phyloP scores from a whole-genome alignment of 2,113 vertebrate species.

The Brachyistius frenatus region DNA sequence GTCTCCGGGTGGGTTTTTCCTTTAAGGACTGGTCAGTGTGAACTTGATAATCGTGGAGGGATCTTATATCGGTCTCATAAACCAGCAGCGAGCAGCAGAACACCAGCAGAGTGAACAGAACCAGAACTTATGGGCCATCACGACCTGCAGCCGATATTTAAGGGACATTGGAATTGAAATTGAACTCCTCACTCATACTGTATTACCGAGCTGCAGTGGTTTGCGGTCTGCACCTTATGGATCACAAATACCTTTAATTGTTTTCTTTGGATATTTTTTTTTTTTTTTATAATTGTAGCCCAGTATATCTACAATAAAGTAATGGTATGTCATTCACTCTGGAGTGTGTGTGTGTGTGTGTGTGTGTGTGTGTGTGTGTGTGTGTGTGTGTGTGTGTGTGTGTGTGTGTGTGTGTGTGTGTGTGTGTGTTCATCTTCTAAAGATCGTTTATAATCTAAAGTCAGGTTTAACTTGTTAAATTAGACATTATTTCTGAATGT shows the following conservation, averaged over 20 bases:
- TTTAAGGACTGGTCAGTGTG: conserved; percentile 3
- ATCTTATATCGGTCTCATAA: conserved; percentile 65
- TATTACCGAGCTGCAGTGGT: conserved; percentile 89
- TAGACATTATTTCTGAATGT: too few relatives aligned
- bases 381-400: too few relatives aligned
- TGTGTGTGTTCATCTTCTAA: too few relatives aligned
- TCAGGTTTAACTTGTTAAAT: too few relatives aligned
- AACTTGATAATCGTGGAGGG: neutral
- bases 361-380: too few relatives aligned
- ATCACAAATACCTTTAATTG: conserved; percentile 90
- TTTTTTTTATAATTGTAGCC: conserved; percentile 90
- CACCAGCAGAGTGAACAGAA: conserved; percentile 84
- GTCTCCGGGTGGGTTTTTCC: conserved; percentile 46
- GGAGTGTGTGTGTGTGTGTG: too few relatives aligned
- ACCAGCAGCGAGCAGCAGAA: conserved; percentile 77
- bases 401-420: too few relatives aligned
- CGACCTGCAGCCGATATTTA: conserved; percentile 86
- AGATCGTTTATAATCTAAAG: too few relatives aligned
- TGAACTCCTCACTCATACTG: conserved; percentile 88
- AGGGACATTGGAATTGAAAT: conserved; percentile 82
- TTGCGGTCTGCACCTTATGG: conserved; percentile 93
- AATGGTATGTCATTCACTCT: conserved; percentile 87
- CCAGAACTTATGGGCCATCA: conserved; percentile 86
- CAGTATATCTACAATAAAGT: conserved; percentile 97
- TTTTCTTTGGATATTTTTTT: conserved; percentile 54